These are phyloP conservation scores for Trichogramma pretiosum DNA, from an alignment of 1,140 invertebrate species.

Conservation along the genomic window DNA sequence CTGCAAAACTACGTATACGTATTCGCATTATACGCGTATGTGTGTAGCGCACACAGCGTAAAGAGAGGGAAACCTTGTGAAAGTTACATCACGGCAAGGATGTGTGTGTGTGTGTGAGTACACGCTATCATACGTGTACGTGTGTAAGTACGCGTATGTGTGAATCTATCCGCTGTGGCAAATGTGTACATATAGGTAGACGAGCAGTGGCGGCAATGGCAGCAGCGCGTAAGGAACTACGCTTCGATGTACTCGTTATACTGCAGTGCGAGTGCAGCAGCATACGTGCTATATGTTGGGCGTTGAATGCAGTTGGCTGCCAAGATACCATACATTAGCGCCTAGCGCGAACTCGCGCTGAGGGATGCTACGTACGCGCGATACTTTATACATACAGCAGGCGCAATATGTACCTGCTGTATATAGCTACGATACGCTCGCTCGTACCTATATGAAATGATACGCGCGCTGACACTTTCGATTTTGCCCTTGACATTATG, in stretches of 20 bases:
- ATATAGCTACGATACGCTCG: too few relatives aligned
- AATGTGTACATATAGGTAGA: constrained; percentile 14
- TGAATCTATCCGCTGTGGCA: constrained; percentile 1
- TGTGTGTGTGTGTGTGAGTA: constrained; percentile 15
- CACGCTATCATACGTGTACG: constrained; percentile 27
- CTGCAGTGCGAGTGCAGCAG: too few relatives aligned
- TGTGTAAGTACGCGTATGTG: constrained; percentile 9
- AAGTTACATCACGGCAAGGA: constrained; percentile 35
- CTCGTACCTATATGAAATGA: neutral
- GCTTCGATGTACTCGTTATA: constrained; percentile 2
- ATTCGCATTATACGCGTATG: too few relatives aligned
- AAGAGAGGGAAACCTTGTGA: constrained; percentile 32
- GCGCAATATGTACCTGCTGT: too few relatives aligned
- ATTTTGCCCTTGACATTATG: constrained; percentile 20
- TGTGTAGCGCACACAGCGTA: constrained; percentile 1
- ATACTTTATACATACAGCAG: too few relatives aligned
- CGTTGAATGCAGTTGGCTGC: too few relatives aligned
- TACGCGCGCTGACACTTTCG: constrained; percentile 10
- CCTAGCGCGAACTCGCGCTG: neutral
- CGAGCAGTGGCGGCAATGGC: too few relatives aligned
- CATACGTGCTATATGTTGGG: too few relatives aligned
- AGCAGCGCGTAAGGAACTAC: constrained; percentile 8
- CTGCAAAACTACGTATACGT: too few relatives aligned
- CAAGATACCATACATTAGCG: too few relatives aligned
- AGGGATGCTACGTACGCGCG: too few relatives aligned